Percentiles rank a stretch among this genome's conserved stretches.
Evolutionary conservation across 2,113 vertebrate species (phyloP).

Genomic region (Amblyornis subalaris): DNA sequence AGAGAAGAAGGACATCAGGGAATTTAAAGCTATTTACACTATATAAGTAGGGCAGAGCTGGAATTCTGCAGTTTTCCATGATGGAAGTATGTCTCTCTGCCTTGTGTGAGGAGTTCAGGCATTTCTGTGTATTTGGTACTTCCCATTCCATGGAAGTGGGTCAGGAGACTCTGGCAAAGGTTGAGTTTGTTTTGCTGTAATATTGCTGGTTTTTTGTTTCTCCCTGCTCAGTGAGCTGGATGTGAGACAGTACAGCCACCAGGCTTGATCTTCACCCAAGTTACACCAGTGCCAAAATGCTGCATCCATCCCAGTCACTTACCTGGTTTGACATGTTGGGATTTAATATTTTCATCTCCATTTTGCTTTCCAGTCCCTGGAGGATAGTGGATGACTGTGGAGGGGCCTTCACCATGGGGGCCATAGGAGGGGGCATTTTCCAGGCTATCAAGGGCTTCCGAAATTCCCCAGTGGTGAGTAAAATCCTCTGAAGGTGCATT

Average conservation of each 20-base stretch:
- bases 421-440: conserved; percentile 94
- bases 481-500: neutral
- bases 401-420: conserved; percentile 96
- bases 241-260: neutral
- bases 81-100: neutral
- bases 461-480: conserved; percentile 90
- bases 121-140: neutral
- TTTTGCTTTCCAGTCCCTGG: conserved; percentile 82
- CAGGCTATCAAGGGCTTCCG: conserved; percentile 95
- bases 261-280: neutral
- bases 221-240: neutral
- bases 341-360: neutral
- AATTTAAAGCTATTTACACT: neutral
- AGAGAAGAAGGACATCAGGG: neutral
- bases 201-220: neutral
- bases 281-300: accelerated
- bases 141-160: accelerated
- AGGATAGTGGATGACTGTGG: conserved; percentile 97
- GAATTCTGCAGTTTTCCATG: neutral
- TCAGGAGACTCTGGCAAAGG: neutral
- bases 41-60: neutral
- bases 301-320: neutral
- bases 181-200: neutral
- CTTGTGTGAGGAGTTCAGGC: neutral
- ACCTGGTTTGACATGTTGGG: accelerated